Percentiles rank a stretch among this genome's conserved stretches.
These are phyloP conservation scores for Drosophila testacea DNA, from an alignment of 2,888 invertebrate genomes.

Conservation along the genomic window DNA sequence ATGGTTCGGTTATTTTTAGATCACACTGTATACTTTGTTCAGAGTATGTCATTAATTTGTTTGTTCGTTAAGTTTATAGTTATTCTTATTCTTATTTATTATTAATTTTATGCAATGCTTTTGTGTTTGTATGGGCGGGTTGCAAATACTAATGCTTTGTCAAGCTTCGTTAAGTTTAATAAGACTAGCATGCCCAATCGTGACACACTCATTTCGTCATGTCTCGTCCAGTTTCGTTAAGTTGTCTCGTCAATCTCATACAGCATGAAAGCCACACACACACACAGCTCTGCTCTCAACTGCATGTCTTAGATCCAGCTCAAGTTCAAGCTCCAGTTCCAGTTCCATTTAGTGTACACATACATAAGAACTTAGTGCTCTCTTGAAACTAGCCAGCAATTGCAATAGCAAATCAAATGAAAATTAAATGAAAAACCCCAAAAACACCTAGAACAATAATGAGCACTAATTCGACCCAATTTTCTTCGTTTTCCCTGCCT, in stretches of 20 bases:
- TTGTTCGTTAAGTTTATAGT: conserved; percentile 18
- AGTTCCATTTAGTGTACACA: conserved; percentile 35
- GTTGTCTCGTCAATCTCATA: conserved; percentile 16
- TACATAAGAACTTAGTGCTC: conserved; percentile 32
- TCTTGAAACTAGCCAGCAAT: conserved; percentile 35
- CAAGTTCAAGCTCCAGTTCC: conserved; percentile 18
- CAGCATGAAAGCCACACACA: conserved; percentile 36
- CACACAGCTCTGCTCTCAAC: conserved; percentile 47
- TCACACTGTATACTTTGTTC: not conserved
- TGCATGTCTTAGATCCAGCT: conserved; percentile 22
- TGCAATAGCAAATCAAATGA: not conserved
- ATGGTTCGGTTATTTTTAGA: no score
- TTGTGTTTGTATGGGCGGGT: conserved; percentile 25
- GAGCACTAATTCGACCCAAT: conserved; percentile 36
- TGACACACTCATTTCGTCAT: conserved; percentile 4
- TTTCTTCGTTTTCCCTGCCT: conserved; percentile 17
- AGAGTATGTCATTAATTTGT: not conserved
- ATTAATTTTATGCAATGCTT: conserved; percentile 8
- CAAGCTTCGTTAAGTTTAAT: conserved; percentile 13
- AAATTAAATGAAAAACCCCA: not conserved
- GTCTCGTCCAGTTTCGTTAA: conserved; percentile 25
- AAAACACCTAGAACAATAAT: conserved; percentile 14
- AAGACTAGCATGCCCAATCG: not conserved
- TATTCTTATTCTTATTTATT: conserved; percentile 19
- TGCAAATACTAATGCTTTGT: conserved; percentile 15